Evolutionary conservation across 2,888 invertebrate genomes (phyloP), one percentile per base, ranked within the genome.

Genomic region (Hirtodrosophila alboralis): DNA sequence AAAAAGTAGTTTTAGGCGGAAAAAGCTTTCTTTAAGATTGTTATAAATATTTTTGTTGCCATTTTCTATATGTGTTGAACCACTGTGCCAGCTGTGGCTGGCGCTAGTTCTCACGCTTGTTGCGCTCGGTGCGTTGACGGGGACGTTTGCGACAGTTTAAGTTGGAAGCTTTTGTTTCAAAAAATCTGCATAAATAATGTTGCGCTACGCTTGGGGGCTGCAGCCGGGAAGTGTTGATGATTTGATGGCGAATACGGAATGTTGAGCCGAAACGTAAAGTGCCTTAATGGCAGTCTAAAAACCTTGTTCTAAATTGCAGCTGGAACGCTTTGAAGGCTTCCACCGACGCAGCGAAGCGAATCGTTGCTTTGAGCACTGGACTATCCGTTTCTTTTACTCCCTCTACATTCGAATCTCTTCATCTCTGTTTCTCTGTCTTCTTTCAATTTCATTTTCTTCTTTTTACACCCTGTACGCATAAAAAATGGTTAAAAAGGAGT

Each of bases 161-260:
- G 74, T 68, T 70, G 70, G 69, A 73, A 69, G 69, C 62, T 75
- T 80, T 84, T 76, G 80, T 76, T 63, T 60, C 40, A 59, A 40
- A 59, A 79, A 84, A 84, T 77, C 75, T 77, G 84, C 77, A 77
- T 77, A 77, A 84, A 80, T 80, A 84, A 84, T 77, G 85, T 77
- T 77, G 77, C 68, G 81, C 60, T 53, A 68, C 53, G 84, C 61
- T 76, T 64, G 54, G 54, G 57, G 75, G 56, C 51, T 56, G 68
- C 43, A 49, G 67, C 33, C 72, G 73, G 71, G 45, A 77, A 84
- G 77, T 84, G 77, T 77, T 77, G 81, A 77, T 81, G 77, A 81
- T 84, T 77, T 80, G 85, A 77, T 84, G 77, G 74, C 62, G 59
- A 51, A 67, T 68, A 64, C 78, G 66, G 66, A 73, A 69, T 54